phyloP scores from a whole-genome alignment of 2,888 invertebrate species.

The Calliphora vomitoria region DNA sequence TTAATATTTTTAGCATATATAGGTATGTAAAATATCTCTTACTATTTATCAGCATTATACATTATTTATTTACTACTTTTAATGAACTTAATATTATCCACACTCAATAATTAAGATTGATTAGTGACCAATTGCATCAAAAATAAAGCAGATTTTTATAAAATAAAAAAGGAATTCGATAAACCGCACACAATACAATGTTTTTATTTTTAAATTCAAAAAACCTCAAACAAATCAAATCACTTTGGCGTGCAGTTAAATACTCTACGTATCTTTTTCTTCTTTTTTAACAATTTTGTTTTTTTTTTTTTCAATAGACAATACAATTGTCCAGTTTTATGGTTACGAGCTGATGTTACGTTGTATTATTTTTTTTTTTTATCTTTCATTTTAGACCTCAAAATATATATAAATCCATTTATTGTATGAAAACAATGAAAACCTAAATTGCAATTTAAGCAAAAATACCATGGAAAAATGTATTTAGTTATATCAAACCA shows the following conservation, averaged over 20 bases:
- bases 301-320: constrained; percentile 9
- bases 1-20: too few relatives aligned
- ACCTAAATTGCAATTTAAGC: constrained; percentile 72
- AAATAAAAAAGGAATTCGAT: constrained; percentile 8
- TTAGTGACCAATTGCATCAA: constrained; percentile 26
- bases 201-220: background rate
- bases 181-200: constrained; percentile 40
- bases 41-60: background rate
- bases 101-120: constrained; percentile 36
- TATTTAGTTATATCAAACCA: constrained; percentile 1
- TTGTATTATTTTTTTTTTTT: constrained; percentile 56
- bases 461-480: constrained; percentile 54
- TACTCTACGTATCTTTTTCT: constrained; percentile 11
- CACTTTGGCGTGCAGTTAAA: constrained; percentile 43
- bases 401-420: constrained; percentile 58
- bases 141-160: constrained; percentile 1
- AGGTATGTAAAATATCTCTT: too few relatives aligned
- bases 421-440: constrained; percentile 72
- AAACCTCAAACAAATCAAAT: constrained; percentile 56
- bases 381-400: constrained; percentile 57
- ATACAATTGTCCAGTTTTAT: constrained; percentile 61
- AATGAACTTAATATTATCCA: background rate
- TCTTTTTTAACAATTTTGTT: background rate
- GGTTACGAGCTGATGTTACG: constrained; percentile 32
- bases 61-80: background rate